A percentile compares a stretch with the other conserved stretches of the same genome.
phyloP scores from a whole-genome alignment of 2,888 invertebrate species.

The Polietes domitor region DNA sequence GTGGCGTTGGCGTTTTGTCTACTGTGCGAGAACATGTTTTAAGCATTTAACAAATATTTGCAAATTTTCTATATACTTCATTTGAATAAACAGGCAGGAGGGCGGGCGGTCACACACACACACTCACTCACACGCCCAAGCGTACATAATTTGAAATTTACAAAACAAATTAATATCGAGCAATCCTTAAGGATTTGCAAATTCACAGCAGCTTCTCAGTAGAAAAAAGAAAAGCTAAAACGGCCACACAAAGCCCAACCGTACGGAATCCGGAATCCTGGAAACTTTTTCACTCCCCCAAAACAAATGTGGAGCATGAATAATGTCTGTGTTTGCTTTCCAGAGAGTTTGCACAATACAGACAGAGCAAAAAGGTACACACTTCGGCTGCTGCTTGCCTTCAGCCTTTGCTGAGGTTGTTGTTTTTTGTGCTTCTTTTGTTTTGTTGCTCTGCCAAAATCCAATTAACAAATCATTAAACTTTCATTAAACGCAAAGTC shows the following conservation, averaged over 20 bases:
- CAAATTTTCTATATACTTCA: constrained; percentile 14
- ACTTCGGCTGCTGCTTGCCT: background rate
- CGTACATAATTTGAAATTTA: constrained; percentile 10
- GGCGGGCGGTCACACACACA: no score
- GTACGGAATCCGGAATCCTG: background rate
- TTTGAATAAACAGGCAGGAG: background rate
- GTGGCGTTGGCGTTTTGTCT: background rate
- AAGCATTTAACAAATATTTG: constrained; percentile 10
- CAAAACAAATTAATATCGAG: constrained; percentile 52
- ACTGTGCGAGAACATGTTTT: background rate
- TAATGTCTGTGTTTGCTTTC: constrained; percentile 8
- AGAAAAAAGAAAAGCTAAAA: background rate
- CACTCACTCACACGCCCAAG: background rate
- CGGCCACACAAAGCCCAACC: background rate
- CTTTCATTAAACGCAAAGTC: constrained; percentile 78
- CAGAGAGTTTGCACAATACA: background rate
- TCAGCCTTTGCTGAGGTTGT: background rate
- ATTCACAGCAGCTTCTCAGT: background rate
- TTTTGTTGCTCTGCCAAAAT: constrained; percentile 76
- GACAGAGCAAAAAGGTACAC: background rate
- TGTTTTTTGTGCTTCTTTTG: background rate
- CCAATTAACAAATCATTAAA: constrained; percentile 81
- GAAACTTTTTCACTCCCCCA: constrained; percentile 1
- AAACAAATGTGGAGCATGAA: constrained; percentile 31
- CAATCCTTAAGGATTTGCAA: constrained; percentile 57